Evolutionary conservation across 2,888 invertebrate genomes (phyloP), one percentile per base, ranked within the genome.

Genomic region (Malacosoma neustria): DNA sequence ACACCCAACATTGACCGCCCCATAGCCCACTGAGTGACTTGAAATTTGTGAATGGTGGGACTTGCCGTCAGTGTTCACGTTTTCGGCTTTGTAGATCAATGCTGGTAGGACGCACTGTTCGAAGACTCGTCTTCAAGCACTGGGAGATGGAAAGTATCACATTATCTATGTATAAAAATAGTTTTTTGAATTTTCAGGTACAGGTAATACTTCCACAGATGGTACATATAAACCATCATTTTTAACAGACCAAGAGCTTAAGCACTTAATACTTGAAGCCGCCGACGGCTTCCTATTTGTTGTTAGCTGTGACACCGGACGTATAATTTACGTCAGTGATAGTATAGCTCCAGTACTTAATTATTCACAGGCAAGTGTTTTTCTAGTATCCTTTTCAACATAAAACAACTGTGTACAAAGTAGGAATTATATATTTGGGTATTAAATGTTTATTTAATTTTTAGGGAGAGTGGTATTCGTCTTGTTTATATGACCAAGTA

Each of bases 181-280:
- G 5, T 22, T 22, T 9, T 3, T 22, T 22, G 22, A 7, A 32
- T 22, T 79, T 70, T 13, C 71, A 95, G 96, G 96, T 51, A 97
- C 98, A 29, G 98, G 98, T 32, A 98, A 98, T 74, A 97, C 98
- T n/a, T 95, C 93, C 51, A 92, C 93, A 32, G 98, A 98, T 80
- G 97, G 97, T 36, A 95, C 97, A 3, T 99, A 98, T 81, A 99
- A 99, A 70, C 99, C 99, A 13, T 98, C 98, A 9, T 99, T 99
- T 79, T 88, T 99, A 43, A 99, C 99, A 38, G 99, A 99, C 82
- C 98, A 99, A 80, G 99, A 99, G 79, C 86, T 99, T 49, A 99
- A 99, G 76, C 99, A 99, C 87, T 89, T 99, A 55, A 99, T 99
- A 54, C 88, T 99, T 48, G 99, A 99, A 88, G 99, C 99, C 22